Percentiles rank a stretch among this genome's conserved stretches.
phyloP scores from a whole-genome alignment of 1,140 invertebrate species.

The Drosophila fuyamai region DNA sequence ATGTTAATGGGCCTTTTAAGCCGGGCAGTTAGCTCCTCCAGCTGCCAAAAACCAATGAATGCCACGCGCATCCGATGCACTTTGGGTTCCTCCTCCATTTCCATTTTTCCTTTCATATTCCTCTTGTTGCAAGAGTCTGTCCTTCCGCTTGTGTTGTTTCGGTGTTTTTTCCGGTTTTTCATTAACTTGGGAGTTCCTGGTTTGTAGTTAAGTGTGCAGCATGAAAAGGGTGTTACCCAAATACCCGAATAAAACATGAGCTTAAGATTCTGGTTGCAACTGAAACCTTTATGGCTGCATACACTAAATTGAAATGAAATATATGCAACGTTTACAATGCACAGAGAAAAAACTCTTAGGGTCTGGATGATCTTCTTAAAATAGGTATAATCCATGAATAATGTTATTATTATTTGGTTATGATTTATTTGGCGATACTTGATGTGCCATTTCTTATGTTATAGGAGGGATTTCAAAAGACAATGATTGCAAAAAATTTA shows the following conservation, averaged over 20 bases:
- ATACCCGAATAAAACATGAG: slow-evolving; percentile 38
- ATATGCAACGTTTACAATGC: neutral
- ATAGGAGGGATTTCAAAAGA: no score
- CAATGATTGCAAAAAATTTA: no score
- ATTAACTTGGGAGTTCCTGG: slow-evolving; percentile 38
- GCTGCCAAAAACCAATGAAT: slow-evolving; percentile 64
- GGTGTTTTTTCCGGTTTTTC: slow-evolving; percentile 36
- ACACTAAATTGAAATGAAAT: slow-evolving; percentile 13
- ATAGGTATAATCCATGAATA: no score
- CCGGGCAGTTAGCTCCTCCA: slow-evolving; percentile 16
- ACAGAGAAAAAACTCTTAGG: neutral
- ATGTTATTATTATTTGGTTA: no score
- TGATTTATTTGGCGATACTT: no score
- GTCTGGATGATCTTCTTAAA: neutral
- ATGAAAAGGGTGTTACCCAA: slow-evolving; percentile 51
- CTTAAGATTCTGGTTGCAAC: slow-evolving; percentile 1
- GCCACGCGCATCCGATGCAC: slow-evolving; percentile 50
- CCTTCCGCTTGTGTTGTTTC: slow-evolving; percentile 12
- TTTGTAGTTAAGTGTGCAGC: slow-evolving; percentile 28
- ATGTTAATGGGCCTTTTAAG: slow-evolving; percentile 65
- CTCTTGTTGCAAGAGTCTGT: slow-evolving; percentile 17
- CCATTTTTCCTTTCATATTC: no score
- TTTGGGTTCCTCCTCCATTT: slow-evolving; percentile 1
- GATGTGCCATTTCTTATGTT: no score
- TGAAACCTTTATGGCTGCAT: slow-evolving; percentile 29